Percentiles rank a stretch among this genome's conserved stretches.
Evolutionary conservation across 2,797 vertebrate genomes (phyloP).

Genomic region (Crocodylus rhombifer): DNA sequence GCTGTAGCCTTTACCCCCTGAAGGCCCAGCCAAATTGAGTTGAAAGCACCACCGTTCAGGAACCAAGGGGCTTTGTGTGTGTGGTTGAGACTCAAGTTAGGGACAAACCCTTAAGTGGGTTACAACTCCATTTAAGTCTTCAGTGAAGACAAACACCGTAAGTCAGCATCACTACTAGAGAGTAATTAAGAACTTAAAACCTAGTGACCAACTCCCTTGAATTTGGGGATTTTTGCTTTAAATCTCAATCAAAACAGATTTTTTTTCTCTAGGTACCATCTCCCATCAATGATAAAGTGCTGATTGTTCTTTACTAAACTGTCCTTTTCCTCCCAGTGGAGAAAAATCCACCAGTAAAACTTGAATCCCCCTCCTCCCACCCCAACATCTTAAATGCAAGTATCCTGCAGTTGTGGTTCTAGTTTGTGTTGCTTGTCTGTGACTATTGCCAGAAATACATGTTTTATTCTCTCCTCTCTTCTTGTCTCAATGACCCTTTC

Average conservation of each 20-base stretch:
- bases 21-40: neutral
- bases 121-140: neutral
- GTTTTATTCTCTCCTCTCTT: neutral
- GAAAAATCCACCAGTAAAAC: neutral
- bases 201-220: neutral
- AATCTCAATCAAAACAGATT: neutral
- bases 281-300: neutral
- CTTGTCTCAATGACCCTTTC: neutral
- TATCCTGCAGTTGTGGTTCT: neutral
- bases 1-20: neutral
- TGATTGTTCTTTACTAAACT: neutral
- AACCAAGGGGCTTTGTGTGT: rapidly evolving
- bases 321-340: neutral
- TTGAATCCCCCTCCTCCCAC: neutral
- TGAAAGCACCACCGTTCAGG: neutral
- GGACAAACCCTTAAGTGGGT: neutral
- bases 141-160: neutral
- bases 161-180: rapidly evolving
- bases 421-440: neutral
- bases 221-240: rapidly evolving
- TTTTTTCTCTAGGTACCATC: neutral
- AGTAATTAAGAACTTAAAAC: neutral
- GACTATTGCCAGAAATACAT: neutral
- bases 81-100: rapidly evolving
- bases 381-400: neutral